Percentiles rank a stretch among this genome's conserved stretches.
Conservation (phyloP, 2,797 vertebrate genomes). For the Channa striata region DNA sequence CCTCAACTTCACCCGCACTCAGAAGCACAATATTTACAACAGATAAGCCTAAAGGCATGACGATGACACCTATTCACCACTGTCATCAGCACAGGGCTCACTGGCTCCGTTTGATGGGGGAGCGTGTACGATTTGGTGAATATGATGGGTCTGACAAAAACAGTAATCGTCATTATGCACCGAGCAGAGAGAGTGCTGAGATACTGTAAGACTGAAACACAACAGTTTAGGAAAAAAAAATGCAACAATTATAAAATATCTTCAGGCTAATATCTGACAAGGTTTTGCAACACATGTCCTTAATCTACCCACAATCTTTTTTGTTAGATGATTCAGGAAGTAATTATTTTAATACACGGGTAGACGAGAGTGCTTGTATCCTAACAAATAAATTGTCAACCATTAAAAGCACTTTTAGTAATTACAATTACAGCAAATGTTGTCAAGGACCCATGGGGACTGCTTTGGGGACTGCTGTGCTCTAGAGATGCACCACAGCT, state of each 20-base stretch:
- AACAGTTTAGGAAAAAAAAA: not conserved
- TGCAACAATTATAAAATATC: not conserved
- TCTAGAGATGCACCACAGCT: conserved; percentile 31
- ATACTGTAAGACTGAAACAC: not conserved
- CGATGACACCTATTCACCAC: conserved; percentile 66
- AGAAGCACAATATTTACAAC: conserved; percentile 78
- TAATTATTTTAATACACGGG: not conserved
- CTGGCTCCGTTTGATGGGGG: conserved; percentile 41
- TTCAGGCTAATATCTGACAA: not conserved
- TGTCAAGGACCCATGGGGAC: conserved; percentile 6
- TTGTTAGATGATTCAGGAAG: conserved; percentile 4
- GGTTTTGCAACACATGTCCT: not conserved
- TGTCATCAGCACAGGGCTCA: conserved; percentile 49
- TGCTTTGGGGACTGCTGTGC: conserved; percentile 27
- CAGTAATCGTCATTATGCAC: conserved; percentile 30
- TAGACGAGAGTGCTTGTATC: not conserved
- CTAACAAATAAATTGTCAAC: not conserved
- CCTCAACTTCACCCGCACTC: conserved; percentile 75
- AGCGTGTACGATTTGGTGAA: conserved; percentile 48
- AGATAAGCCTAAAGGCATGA: conserved; percentile 69
- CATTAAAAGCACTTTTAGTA: conserved; percentile 1
- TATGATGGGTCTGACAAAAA: conserved; percentile 49
- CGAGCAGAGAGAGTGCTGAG: not conserved
- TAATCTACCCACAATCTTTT: not conserved
- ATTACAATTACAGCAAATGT: conserved; percentile 24